phyloP scores from a whole-genome alignment of 2,888 invertebrate species.

The Drosophila stalkeri region DNA sequence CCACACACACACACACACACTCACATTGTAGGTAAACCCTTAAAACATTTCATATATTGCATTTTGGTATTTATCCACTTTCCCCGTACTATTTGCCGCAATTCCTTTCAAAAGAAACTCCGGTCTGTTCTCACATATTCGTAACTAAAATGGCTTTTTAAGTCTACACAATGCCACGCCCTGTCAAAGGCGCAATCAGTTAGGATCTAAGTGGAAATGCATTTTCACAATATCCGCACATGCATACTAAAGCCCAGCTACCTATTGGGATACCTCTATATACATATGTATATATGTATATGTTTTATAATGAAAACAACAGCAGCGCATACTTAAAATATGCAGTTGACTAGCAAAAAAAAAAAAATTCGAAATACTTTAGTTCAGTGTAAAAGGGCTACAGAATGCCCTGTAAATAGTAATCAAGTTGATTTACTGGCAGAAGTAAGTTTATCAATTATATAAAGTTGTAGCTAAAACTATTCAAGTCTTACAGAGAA shows the following conservation, averaged over 20 bases:
- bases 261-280: conserved; percentile 3
- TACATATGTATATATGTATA: neutral
- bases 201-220: conserved; percentile 78
- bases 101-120: conserved; percentile 52
- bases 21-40: conserved; percentile 2
- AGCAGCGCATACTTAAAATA: conserved; percentile 68
- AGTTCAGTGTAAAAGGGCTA: neutral
- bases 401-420: neutral
- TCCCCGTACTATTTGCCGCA: conserved; percentile 11
- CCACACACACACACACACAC: neutral
- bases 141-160: conserved; percentile 59
- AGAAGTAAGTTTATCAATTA: neutral
- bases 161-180: conserved; percentile 63
- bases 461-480: neutral
- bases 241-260: conserved; percentile 35
- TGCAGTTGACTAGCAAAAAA: conserved; percentile 56
- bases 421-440: neutral
- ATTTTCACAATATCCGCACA: conserved; percentile 77
- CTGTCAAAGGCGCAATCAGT: conserved; percentile 71
- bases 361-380: neutral
- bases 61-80: conserved; percentile 30
- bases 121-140: conserved; percentile 33
- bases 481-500: too few relatives aligned
- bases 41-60: conserved; percentile 16
- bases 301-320: conserved; percentile 46